Percentiles rank a stretch among this genome's conserved stretches.
These are phyloP conservation scores for Sycobia sp. DNA, from an alignment of 1,140 invertebrate genomes.

Conservation along the genomic window DNA sequence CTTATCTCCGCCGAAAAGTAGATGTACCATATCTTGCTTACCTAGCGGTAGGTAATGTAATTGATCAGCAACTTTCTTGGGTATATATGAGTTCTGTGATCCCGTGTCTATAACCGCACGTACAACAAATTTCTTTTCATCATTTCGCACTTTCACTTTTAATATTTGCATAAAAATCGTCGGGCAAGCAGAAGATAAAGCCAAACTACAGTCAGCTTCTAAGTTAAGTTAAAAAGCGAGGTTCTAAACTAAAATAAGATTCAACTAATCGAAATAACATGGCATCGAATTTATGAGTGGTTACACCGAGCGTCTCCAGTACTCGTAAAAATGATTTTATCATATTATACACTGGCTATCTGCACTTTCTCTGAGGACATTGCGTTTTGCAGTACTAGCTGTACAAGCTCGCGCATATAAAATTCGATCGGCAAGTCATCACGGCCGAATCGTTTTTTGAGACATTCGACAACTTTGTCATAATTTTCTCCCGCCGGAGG, in stretches of 20 bases:
- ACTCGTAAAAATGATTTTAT: constrained; percentile 15
- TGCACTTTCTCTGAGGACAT: background rate
- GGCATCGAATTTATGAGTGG: constrained; percentile 40
- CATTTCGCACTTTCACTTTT: constrained; percentile 4
- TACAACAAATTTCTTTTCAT: constrained; percentile 1
- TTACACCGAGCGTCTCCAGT: constrained; percentile 43
- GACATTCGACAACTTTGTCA: constrained; percentile 31
- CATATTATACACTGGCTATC: background rate
- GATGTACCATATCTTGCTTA: constrained; percentile 32
- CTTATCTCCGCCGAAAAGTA: constrained; percentile 27
- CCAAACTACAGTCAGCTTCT: no score
- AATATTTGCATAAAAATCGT: constrained; percentile 40
- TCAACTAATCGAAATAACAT: constrained; percentile 47
- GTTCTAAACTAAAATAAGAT: no score
- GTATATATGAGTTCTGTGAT: constrained; percentile 34
- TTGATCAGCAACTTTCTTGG: constrained; percentile 23
- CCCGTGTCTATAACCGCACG: constrained; percentile 35
- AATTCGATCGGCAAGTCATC: no score
- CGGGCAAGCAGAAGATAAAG: constrained; percentile 46
- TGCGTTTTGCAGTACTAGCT: no score
- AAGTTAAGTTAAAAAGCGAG: no score
- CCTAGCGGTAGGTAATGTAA: constrained; percentile 30
- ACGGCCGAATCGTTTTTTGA: constrained; percentile 38
- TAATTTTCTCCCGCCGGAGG: no score
- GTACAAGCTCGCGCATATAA: constrained; percentile 46